Conservation (phyloP, 2,797 vertebrate genomes). For the Anolis apletophallus region DNA sequence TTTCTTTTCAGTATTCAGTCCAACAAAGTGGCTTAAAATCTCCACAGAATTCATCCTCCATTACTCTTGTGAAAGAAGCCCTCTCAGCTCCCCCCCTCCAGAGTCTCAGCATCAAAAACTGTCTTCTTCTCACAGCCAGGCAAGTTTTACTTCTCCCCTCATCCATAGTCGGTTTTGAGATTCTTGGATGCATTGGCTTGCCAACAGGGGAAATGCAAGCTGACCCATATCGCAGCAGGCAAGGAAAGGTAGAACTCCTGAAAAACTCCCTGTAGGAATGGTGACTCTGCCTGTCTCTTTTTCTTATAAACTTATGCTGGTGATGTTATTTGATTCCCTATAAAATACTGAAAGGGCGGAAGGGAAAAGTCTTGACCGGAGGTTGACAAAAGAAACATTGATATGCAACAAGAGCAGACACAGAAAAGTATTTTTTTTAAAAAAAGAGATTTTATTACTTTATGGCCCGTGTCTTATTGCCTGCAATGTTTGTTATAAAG, state of each 20-base stretch:
- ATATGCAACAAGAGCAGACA: background rate
- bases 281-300: background rate
- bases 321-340: background rate
- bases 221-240: constrained; percentile 7
- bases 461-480: background rate
- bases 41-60: constrained; percentile 34
- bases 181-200: background rate
- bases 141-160: background rate
- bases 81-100: constrained; percentile 6
- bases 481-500: background rate
- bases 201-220: background rate
- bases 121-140: constrained; percentile 22
- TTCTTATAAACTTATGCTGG: constrained; percentile 1
- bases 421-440: background rate
- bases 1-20: constrained; percentile 17
- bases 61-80: constrained; percentile 26
- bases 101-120: constrained; percentile 25
- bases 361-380: background rate
- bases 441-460: background rate
- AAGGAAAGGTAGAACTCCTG: background rate
- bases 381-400: background rate
- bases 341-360: background rate
- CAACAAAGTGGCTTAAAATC: background rate
- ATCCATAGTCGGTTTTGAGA: background rate
- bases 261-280: background rate